A percentile compares a stretch with the other conserved stretches of the same genome.
phyloP scores from a whole-genome alignment of 2,888 invertebrate genomes.

The Apamea crenata region DNA sequence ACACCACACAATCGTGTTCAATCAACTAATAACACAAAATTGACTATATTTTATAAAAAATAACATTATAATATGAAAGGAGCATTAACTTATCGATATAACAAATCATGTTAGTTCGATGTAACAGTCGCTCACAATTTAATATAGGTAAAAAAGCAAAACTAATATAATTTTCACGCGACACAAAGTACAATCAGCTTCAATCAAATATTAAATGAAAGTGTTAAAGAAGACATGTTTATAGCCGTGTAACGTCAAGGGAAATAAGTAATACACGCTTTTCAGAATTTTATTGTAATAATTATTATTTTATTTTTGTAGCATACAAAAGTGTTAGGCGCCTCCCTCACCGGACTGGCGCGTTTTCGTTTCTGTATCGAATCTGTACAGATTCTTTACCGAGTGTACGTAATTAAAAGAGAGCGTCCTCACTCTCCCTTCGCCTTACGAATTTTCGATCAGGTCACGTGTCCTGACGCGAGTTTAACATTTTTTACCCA shows the following conservation, averaged over 20 bases:
- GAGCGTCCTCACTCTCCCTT: too few relatives aligned
- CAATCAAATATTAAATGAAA: slow-evolving; percentile 61
- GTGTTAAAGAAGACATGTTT: slow-evolving; percentile 43
- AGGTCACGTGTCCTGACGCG: too few relatives aligned
- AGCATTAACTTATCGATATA: slow-evolving; percentile 52
- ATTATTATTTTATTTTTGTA: neutral
- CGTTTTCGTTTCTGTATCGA: too few relatives aligned
- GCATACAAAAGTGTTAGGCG: neutral
- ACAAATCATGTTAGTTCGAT: slow-evolving; percentile 60
- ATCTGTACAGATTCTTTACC: too few relatives aligned
- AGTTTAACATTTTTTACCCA: too few relatives aligned
- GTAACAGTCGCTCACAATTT: slow-evolving; percentile 59
- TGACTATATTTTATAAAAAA: slow-evolving; percentile 37
- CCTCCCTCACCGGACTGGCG: too few relatives aligned
- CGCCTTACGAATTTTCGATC: too few relatives aligned
- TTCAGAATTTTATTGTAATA: neutral
- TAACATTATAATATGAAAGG: neutral
- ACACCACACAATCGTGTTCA: slow-evolving; percentile 26
- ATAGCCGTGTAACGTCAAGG: slow-evolving; percentile 37
- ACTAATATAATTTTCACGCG: slow-evolving; percentile 68
- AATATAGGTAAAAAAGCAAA: slow-evolving; percentile 53
- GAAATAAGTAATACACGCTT: slow-evolving; percentile 1
- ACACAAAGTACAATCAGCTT: slow-evolving; percentile 58
- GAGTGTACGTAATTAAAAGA: too few relatives aligned
- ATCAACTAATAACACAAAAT: slow-evolving; percentile 46